Evolutionary conservation across 2,888 invertebrate genomes (phyloP).

Genomic region (Yponomeuta plumbellus): DNA sequence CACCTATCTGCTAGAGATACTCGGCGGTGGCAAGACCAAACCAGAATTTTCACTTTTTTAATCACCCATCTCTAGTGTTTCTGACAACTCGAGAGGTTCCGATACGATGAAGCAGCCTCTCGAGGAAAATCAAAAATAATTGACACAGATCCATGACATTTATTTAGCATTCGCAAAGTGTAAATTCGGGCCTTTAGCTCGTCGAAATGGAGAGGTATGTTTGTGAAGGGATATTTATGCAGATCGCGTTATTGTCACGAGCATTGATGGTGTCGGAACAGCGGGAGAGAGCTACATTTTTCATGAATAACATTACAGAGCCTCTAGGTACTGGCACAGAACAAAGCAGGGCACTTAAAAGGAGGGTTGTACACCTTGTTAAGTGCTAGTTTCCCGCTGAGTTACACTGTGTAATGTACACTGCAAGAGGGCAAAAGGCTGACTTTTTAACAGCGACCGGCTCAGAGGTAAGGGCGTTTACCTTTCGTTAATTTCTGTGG

Average conservation of each 20-base stretch:
- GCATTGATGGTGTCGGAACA: background rate
- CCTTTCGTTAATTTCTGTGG: too few relatives aligned
- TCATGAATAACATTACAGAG: too few relatives aligned
- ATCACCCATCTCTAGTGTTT: conserved; percentile 58
- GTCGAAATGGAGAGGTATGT: background rate
- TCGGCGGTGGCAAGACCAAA: conserved; percentile 41
- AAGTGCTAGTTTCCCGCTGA: background rate
- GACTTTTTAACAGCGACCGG: too few relatives aligned
- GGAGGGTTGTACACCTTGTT: background rate
- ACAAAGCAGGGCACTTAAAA: background rate
- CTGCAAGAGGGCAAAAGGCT: background rate
- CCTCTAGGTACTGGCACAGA: too few relatives aligned
- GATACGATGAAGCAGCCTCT: background rate
- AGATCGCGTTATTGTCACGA: conserved; percentile 7
- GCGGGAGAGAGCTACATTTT: background rate
- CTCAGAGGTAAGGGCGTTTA: too few relatives aligned
- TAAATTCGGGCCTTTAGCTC: conserved; percentile 3
- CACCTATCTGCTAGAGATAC: conserved; percentile 51
- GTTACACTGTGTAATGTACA: background rate
- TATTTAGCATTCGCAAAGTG: background rate
- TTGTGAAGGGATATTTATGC: background rate
- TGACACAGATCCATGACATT: conserved; percentile 10
- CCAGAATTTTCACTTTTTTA: conserved; percentile 67
- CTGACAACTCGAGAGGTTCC: conserved; percentile 18
- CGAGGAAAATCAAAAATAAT: background rate